Base-by-base conservation (phyloP, 1,140 invertebrate species). In the Drosophila nigromelanica region DNA sequence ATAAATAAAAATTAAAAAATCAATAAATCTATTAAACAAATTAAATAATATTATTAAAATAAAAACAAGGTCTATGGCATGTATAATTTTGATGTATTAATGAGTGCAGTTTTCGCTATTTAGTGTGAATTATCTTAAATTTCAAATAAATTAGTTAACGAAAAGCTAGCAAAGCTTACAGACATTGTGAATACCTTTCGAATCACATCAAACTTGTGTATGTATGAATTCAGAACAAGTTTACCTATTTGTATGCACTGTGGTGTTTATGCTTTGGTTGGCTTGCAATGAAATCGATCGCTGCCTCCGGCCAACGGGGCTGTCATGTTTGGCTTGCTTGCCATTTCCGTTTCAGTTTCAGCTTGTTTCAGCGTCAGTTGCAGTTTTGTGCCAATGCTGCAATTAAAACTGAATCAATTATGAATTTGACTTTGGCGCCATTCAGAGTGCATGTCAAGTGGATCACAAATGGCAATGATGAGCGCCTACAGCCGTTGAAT, bases 341-440 rank as follows among this genome's bases (percentile, higher is more conserved):
- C 50, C 40, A 43, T 55, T 66, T 45, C 39, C 18, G 18, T 45
- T 47, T 39, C 50, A 10, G 50, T 55, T 56, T 21, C 52, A 55
- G 11, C 33, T 35, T 35, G 33, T 40, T 56, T 27, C 50, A 54
- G 51, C 15, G 42, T n/a, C 55, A 43, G 40, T 51, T 50, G 56
- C 43, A 35, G 42, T 58, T 60, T 71, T 80, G 43, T 52, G 61
- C 60, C 68, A 81, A 60, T 48, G 73, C 77, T 63, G 64, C 80
- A 85, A 85, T 85, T 85, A 85, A 85, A 85, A 86, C 79, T 86
- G 81, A 85, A 85, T 85, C 80, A 85, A 85, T 85, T 86, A 85
- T 85, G 80, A 85, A 73, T 83, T 80, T 85, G 80, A 72, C 80
- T 85, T 85, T 64, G 73, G 45, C 80, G 75, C 69, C 60, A 62